A percentile compares a stretch with the other conserved stretches of the same genome.
Evolutionary conservation across 2,113 vertebrate species (phyloP).

Genomic region (Bufo bufo): DNA sequence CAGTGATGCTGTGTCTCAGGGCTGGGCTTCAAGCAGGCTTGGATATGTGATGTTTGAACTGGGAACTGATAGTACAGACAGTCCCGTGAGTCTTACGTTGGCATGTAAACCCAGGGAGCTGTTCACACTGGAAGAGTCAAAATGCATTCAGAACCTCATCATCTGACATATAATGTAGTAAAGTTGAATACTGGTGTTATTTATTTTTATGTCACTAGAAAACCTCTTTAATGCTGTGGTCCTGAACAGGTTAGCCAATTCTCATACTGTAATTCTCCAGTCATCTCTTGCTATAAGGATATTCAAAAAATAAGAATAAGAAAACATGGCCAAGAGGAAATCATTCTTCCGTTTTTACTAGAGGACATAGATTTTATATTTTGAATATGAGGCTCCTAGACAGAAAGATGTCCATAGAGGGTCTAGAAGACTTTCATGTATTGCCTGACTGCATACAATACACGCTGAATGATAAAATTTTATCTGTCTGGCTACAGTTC

Average conservation of each 20-base stretch:
- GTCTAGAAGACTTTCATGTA: not conserved
- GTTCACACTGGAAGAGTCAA: too few relatives aligned
- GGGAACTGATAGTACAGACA: too few relatives aligned
- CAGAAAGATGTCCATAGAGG: not conserved
- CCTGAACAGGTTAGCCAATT: not conserved
- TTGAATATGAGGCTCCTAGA: not conserved
- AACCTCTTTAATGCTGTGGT: too few relatives aligned
- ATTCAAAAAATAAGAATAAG: not conserved
- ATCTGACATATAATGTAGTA: too few relatives aligned
- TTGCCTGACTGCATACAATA: slow-evolving; percentile 28
- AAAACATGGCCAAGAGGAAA: not conserved
- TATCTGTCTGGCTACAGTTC: slow-evolving; percentile 16
- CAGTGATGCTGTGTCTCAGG: too few relatives aligned
- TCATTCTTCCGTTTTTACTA: not conserved
- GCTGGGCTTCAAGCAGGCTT: too few relatives aligned
- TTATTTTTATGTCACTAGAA: too few relatives aligned
- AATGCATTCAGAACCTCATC: too few relatives aligned
- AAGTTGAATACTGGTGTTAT: too few relatives aligned
- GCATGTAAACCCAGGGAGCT: too few relatives aligned
- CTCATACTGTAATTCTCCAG: not conserved
- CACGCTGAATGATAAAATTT: not conserved
- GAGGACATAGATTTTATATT: not conserved
- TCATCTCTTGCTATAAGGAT: not conserved
- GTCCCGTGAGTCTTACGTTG: too few relatives aligned
- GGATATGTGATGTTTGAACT: too few relatives aligned